These are phyloP conservation scores for Daubentonia madagascariensis DNA, from an alignment of 2,113 vertebrate genomes.

Conservation along the genomic window DNA sequence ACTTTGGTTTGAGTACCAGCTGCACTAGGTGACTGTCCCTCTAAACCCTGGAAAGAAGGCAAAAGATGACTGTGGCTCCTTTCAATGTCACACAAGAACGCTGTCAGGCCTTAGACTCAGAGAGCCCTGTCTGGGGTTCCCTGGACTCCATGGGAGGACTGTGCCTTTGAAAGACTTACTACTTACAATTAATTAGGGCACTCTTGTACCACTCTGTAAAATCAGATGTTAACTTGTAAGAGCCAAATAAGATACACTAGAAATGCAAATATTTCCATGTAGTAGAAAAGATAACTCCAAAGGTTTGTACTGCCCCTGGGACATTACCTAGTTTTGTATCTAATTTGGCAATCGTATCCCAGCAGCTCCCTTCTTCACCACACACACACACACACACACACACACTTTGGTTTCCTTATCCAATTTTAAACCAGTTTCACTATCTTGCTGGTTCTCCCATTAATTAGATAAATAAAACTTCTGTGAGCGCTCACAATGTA, in stretches of 20 bases:
- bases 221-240: background rate
- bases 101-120: too few relatives aligned
- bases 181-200: background rate
- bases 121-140: background rate
- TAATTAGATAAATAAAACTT: background rate
- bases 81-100: background rate
- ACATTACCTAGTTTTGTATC: background rate
- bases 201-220: background rate
- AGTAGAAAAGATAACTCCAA: background rate
- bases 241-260: background rate
- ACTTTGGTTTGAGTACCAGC: background rate
- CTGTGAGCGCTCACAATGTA: background rate
- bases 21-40: background rate
- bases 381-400: background rate
- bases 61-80: background rate
- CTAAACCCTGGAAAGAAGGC: background rate
- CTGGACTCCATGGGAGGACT: background rate
- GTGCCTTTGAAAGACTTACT: background rate
- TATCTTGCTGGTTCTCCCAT: background rate
- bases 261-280: background rate
- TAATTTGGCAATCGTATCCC: background rate
- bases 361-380: background rate
- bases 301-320: background rate
- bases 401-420: background rate
- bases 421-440: background rate